Conservation (phyloP, 2,888 invertebrate genomes). For the Podotricha telesiphe region DNA sequence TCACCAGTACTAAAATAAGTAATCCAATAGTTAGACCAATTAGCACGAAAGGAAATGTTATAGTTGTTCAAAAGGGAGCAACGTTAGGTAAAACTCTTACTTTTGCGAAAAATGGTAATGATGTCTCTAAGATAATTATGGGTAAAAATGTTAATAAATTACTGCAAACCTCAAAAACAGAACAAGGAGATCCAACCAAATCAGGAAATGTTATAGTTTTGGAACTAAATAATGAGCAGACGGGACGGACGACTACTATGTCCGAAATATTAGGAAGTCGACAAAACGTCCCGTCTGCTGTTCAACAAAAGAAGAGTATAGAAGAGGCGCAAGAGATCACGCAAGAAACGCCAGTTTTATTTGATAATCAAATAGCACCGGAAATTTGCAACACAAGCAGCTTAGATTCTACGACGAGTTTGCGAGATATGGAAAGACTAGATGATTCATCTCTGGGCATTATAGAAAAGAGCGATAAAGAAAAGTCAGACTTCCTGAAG, state of each 20-base stretch:
- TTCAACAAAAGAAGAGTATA: slow-evolving; percentile 55
- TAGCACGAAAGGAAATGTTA: slow-evolving; percentile 82
- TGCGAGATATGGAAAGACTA: slow-evolving; percentile 66
- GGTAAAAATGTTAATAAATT: slow-evolving; percentile 79
- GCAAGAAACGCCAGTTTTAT: slow-evolving; percentile 83
- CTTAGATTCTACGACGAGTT: slow-evolving; percentile 71
- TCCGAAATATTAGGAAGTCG: slow-evolving; percentile 77
- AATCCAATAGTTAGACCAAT: slow-evolving; percentile 75
- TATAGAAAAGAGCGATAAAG: slow-evolving; percentile 60
- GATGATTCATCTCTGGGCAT: slow-evolving; percentile 60
- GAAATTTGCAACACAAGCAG: slow-evolving; percentile 72
- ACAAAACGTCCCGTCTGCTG: slow-evolving; percentile 49
- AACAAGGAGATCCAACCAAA: slow-evolving; percentile 66
- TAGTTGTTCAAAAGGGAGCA: slow-evolving; percentile 84
- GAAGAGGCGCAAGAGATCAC: slow-evolving; percentile 65
- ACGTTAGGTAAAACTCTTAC: slow-evolving; percentile 77
- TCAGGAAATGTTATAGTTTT: slow-evolving; percentile 77
- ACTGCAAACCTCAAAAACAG: slow-evolving; percentile 70
- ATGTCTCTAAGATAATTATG: slow-evolving; percentile 81
- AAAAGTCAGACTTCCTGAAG: slow-evolving; percentile 61
- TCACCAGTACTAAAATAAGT: slow-evolving; percentile 68
- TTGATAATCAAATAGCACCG: slow-evolving; percentile 69
- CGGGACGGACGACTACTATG: slow-evolving; percentile 74
- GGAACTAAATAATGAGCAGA: slow-evolving; percentile 77
- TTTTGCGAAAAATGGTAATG: slow-evolving; percentile 76